These are phyloP conservation scores for Steinernema feltiae DNA, from an alignment of 1,140 invertebrate genomes.

Conservation along the genomic window DNA sequence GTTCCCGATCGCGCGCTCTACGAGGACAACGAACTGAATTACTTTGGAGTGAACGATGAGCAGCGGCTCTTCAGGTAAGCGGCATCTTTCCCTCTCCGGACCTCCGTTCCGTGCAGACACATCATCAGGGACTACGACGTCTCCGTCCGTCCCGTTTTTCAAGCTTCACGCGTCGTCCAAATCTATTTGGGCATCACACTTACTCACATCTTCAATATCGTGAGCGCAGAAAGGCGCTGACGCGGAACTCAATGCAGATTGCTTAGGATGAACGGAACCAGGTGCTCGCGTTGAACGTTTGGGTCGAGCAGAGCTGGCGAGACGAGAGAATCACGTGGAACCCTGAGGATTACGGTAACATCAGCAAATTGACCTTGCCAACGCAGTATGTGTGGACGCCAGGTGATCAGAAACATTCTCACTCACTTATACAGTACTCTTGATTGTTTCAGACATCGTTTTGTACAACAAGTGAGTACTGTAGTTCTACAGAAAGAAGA, in stretches of 20 bases:
- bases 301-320: slow-evolving; percentile 65
- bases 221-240: neutral
- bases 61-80: slow-evolving; percentile 28
- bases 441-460: slow-evolving; percentile 39
- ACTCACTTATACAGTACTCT: no score
- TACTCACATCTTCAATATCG: slow-evolving; percentile 36
- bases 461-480: slow-evolving; percentile 34
- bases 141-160: slow-evolving; percentile 28
- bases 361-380: slow-evolving; percentile 84
- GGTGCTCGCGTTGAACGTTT: slow-evolving; percentile 36
- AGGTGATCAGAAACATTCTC: no score
- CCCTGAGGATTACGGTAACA: slow-evolving; percentile 81
- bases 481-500: slow-evolving; percentile 6
- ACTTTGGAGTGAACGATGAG: slow-evolving; percentile 32
- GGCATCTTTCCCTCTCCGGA: neutral
- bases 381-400: slow-evolving; percentile 33
- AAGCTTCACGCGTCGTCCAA: slow-evolving; percentile 23
- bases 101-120: slow-evolving; percentile 6
- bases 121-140: slow-evolving; percentile 24
- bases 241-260: neutral
- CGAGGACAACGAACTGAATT: slow-evolving; percentile 12
- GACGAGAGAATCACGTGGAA: slow-evolving; percentile 87
- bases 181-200: slow-evolving; percentile 31
- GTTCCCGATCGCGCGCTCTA: neutral
- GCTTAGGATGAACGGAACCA: slow-evolving; percentile 37